These are phyloP conservation scores for Pogonocherus hispidulus DNA, from an alignment of 2,888 invertebrate species.

Conservation along the genomic window DNA sequence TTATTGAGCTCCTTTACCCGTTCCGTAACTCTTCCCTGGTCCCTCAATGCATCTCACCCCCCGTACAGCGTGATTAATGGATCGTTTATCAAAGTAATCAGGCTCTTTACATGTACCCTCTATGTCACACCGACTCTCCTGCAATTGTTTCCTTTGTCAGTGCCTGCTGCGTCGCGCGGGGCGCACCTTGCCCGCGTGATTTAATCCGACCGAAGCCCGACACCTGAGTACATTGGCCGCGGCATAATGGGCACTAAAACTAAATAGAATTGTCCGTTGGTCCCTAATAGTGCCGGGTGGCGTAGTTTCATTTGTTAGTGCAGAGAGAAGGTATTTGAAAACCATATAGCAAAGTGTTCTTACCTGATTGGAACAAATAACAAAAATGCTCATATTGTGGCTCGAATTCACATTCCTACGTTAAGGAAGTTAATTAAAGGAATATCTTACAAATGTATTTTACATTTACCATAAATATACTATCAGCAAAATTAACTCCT, in stretches of 20 bases:
- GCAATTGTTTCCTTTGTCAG: slow-evolving; percentile 64
- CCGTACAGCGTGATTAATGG: slow-evolving; percentile 63
- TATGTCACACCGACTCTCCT: slow-evolving; percentile 54
- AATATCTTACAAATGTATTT: too few relatives aligned
- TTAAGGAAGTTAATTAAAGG: too few relatives aligned
- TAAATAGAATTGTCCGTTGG: slow-evolving; percentile 65
- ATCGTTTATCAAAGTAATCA: slow-evolving; percentile 68
- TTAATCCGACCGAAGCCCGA: slow-evolving; percentile 68
- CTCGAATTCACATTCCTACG: too few relatives aligned
- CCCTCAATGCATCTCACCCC: slow-evolving; percentile 24
- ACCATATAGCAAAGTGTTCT: too few relatives aligned
- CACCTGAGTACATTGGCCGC: slow-evolving; percentile 70
- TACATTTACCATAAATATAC: too few relatives aligned
- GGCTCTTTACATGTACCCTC: slow-evolving; percentile 60
- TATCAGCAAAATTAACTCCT: too few relatives aligned
- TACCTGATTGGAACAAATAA: too few relatives aligned
- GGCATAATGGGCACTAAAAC: slow-evolving; percentile 68
- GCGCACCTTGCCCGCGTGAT: slow-evolving; percentile 66
- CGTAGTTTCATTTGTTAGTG: not conserved
- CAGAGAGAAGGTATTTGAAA: too few relatives aligned
- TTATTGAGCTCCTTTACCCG: slow-evolving; percentile 45
- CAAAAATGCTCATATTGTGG: too few relatives aligned
- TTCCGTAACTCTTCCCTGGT: slow-evolving; percentile 41
- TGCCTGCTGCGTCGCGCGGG: slow-evolving; percentile 30
- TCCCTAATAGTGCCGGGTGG: slow-evolving; percentile 54